phyloP scores from a whole-genome alignment of 2,797 vertebrate genomes.

The Notolabrus celidotus region DNA sequence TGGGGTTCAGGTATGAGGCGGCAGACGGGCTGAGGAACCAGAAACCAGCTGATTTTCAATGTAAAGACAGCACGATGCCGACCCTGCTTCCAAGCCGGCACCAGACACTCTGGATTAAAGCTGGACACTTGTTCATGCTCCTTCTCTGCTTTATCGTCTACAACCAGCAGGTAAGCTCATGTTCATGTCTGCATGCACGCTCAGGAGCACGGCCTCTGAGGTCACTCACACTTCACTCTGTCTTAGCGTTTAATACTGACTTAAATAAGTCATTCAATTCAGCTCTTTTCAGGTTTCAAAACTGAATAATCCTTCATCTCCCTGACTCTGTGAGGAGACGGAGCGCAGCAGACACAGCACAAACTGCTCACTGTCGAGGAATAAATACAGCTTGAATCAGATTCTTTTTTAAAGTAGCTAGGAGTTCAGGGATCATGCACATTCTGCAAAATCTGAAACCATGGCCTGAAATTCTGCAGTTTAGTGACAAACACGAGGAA shows the following conservation, averaged over 20 bases:
- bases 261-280: no score
- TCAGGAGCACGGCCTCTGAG: not conserved
- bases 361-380: no score
- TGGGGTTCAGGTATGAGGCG: constrained; percentile 48
- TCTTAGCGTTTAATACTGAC: not conserved
- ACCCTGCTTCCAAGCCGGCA: constrained; percentile 54
- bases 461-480: not conserved
- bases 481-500: constrained; percentile 8
- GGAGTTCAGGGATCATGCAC: no score
- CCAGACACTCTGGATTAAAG: constrained; percentile 41
- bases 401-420: no score
- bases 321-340: no score
- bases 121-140: constrained; percentile 39
- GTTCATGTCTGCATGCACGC: no score
- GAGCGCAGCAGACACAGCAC: no score
- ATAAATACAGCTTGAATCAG: no score
- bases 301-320: no score
- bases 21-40: constrained; percentile 26
- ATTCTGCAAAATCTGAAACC: not conserved
- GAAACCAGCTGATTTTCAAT: constrained; percentile 37
- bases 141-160: constrained; percentile 48
- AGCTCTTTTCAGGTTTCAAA: no score
- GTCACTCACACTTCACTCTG: not conserved
- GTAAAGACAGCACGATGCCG: constrained; percentile 74
- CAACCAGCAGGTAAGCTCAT: constrained; percentile 73